Percentiles rank a stretch among this genome's conserved stretches.
These are phyloP conservation scores for Trematocara nigrifrons DNA, from an alignment of 2,113 vertebrate species.

Conservation along the genomic window DNA sequence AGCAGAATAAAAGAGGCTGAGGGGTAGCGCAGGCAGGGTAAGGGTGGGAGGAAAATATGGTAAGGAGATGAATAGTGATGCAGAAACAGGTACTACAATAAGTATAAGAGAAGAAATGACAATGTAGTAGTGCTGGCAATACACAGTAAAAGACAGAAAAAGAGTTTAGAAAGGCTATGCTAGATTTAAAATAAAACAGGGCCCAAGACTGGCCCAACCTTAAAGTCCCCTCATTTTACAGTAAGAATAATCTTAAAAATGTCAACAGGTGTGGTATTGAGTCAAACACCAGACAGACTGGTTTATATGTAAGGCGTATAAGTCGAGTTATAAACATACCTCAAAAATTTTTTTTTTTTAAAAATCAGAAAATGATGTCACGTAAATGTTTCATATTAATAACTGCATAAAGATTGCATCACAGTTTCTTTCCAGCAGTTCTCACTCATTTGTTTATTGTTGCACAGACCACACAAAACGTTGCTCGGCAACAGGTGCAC, in stretches of 20 bases:
- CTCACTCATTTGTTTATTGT: constrained; percentile 27
- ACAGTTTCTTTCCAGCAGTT: neutral
- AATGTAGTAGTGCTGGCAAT: neutral
- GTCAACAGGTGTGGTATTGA: neutral
- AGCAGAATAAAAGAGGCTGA: neutral
- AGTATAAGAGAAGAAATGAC: neutral
- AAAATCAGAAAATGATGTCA: neutral
- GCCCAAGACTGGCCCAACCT: neutral
- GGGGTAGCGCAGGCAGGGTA: neutral
- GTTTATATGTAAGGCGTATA: neutral
- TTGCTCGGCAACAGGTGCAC: constrained; percentile 50
- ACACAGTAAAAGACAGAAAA: neutral
- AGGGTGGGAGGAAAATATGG: neutral
- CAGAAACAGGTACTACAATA: neutral
- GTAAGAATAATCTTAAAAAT: neutral
- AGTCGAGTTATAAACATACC: neutral
- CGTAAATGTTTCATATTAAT: neutral
- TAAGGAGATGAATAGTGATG: neutral
- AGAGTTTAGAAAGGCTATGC: neutral
- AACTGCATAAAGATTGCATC: neutral
- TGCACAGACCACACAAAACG: neutral
- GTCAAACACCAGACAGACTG: neutral
- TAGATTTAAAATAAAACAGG: neutral
- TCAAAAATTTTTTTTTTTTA: too few species aligned
- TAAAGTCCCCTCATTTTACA: neutral